Conservation (phyloP, 2,888 invertebrate species). For the Stenotaenia linearis region DNA sequence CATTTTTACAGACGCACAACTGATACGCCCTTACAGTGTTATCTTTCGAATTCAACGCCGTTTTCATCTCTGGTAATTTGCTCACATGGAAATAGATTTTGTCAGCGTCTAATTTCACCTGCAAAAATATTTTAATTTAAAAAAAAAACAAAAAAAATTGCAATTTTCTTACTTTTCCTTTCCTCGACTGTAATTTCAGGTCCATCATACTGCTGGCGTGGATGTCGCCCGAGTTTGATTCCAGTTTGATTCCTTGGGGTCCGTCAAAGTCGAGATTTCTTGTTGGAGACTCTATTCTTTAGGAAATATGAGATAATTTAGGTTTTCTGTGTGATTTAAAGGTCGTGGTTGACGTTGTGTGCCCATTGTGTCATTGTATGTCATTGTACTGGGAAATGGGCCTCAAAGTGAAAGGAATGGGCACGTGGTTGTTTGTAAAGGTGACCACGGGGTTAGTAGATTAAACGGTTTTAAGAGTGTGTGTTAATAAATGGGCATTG, state of each 20-base stretch:
- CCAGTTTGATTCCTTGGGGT: constrained; percentile 71
- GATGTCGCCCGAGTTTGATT: constrained; percentile 81
- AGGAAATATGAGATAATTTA: neutral
- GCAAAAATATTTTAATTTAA: neutral
- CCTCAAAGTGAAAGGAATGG: no score
- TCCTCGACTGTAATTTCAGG: constrained; percentile 70
- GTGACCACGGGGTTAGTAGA: no score
- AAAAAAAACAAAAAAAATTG: neutral
- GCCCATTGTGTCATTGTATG: no score
- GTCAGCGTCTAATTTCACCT: neutral
- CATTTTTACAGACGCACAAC: constrained; percentile 80
- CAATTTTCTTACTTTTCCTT: constrained; percentile 58
- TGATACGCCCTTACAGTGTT: constrained; percentile 51
- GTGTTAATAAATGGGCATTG: no score
- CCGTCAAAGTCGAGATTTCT: constrained; percentile 75
- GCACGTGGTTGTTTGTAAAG: no score
- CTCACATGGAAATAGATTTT: neutral
- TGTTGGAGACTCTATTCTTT: constrained; percentile 81
- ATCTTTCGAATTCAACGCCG: neutral
- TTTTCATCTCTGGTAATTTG: neutral
- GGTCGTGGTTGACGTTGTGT: no score
- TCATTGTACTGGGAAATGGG: no score
- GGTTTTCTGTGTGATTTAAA: neutral
- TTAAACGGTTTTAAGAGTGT: no score
- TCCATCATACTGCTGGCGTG: constrained; percentile 74